Base-by-base conservation (phyloP, 2,797 vertebrate species). In the Scyliorhinus canicula region DNA sequence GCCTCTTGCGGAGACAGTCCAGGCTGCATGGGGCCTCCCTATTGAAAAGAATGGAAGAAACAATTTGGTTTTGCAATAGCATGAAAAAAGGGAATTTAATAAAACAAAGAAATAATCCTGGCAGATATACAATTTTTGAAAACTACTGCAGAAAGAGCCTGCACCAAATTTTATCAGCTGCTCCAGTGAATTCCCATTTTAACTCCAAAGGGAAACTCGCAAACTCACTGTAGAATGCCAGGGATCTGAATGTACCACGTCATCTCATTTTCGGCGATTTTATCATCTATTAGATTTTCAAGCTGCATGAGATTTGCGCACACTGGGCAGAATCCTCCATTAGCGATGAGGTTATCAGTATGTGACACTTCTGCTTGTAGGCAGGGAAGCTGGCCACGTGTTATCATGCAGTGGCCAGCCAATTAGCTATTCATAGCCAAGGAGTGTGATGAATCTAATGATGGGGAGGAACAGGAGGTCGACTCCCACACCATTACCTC, bases 1-100 rank as follows among this genome's bases (percentile, higher is more conserved):
- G 99, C 99, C 96, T 99, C 99, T 95, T 98, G 98, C 55, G 98
- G 98, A 71, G 98, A 98, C 93, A 99, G 96, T 28, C 98, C 98
- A 85, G 96, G 95, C 19, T 96, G 97, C 98, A 99, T 98, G 26
- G 99, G 99, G 7, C 99, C 99, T 95, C 98, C 98, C 99, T 99
- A 95, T 60, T 95, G 95, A 57, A 74, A 60, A 79, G 44, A 4
- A 95, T 88, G 26, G 5, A 40, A 65, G 63, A 40, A 50, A 12
- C 9, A 9, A 93, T 65, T 44, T 69, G 44, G 44, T 47, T 93
- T 67, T 69, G 31, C 63, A 93, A 31, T 47, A 35, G 63, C 9
- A 50, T 21, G 50, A 11, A 93, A 44, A 93, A 71, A 19, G 28
- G 8, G 4, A 67, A 31, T 5, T 69, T 11, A 12, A 71, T 7